Evolutionary conservation across 1,140 invertebrate species (phyloP).

Genomic region (Tigriopus japonicus): DNA sequence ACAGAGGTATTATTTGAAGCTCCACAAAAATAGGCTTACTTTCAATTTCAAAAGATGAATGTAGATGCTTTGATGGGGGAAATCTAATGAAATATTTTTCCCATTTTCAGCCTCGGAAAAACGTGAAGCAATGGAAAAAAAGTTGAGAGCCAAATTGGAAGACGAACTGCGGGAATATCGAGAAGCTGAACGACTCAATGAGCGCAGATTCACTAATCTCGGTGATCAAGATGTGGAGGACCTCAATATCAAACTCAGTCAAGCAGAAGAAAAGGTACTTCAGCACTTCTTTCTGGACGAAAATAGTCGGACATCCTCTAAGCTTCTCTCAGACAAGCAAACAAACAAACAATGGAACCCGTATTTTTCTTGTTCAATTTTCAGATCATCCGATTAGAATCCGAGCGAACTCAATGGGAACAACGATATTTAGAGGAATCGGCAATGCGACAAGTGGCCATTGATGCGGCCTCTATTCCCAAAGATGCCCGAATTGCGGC

Average conservation of each 20-base stretch:
- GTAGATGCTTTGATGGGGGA: background rate
- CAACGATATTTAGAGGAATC: constrained; percentile 68
- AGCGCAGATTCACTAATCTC: background rate
- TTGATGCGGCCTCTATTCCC: constrained; percentile 60
- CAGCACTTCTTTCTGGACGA: no score
- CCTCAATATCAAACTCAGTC: constrained; percentile 3
- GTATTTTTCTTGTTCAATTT: background rate
- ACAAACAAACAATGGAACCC: background rate
- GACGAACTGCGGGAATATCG: constrained; percentile 41
- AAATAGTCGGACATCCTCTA: no score
- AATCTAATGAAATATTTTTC: no score
- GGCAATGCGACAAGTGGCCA: constrained; percentile 56
- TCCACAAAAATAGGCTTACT: no score
- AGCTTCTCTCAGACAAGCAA: no score
- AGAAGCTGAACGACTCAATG: background rate
- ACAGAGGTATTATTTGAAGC: no score
- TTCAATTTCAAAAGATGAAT: no score
- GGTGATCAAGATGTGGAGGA: constrained; percentile 9
- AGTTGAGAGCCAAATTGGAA: constrained; percentile 55
- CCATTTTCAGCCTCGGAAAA: constrained; percentile 45
- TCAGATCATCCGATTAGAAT: constrained; percentile 34
- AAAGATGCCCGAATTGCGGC: constrained; percentile 71
- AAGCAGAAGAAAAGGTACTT: constrained; percentile 10
- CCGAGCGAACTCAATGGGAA: constrained; percentile 67
- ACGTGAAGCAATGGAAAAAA: constrained; percentile 55